Conservation (phyloP, 2,888 invertebrate species). For the Yponomeuta plumbellus region DNA sequence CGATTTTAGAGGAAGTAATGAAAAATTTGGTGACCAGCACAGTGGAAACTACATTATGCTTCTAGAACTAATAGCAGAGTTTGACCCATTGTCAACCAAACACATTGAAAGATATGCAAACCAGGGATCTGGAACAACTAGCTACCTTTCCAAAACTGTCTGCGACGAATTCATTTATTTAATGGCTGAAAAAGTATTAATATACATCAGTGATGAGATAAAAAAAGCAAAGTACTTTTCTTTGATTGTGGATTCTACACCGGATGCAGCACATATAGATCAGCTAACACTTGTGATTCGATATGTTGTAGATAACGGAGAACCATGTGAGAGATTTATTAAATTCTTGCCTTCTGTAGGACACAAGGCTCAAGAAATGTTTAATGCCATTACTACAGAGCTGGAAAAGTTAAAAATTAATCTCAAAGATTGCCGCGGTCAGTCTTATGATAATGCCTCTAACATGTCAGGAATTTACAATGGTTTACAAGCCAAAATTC, state of each 20-base stretch:
- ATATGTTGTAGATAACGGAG: constrained; percentile 24
- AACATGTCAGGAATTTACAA: constrained; percentile 22
- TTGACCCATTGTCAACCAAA: constrained; percentile 31
- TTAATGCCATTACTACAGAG: constrained; percentile 16
- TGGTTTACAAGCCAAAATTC: constrained; percentile 15
- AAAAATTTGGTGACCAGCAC: constrained; percentile 23
- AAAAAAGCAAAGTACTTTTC: constrained; percentile 26
- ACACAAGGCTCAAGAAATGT: constrained; percentile 22
- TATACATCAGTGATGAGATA: constrained; percentile 23
- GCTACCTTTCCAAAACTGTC: constrained; percentile 32
- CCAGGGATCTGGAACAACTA: constrained; percentile 31
- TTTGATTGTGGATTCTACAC: constrained; percentile 31
- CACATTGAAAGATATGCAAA: constrained; percentile 31
- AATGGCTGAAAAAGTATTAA: constrained; percentile 29
- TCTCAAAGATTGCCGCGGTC: too few relatives aligned
- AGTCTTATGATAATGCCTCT: constrained; percentile 26
- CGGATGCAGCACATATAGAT: constrained; percentile 27
- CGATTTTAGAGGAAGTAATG: too few relatives aligned
- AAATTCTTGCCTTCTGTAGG: constrained; percentile 26
- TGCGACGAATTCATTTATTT: constrained; percentile 35
- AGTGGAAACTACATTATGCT: constrained; percentile 34
- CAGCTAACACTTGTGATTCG: constrained; percentile 29
- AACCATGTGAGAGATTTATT: constrained; percentile 14
- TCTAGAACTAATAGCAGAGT: constrained; percentile 34
- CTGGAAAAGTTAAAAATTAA: constrained; percentile 19